phyloP scores from a whole-genome alignment of 1,140 invertebrate genomes.

The Eufriesea mexicana region DNA sequence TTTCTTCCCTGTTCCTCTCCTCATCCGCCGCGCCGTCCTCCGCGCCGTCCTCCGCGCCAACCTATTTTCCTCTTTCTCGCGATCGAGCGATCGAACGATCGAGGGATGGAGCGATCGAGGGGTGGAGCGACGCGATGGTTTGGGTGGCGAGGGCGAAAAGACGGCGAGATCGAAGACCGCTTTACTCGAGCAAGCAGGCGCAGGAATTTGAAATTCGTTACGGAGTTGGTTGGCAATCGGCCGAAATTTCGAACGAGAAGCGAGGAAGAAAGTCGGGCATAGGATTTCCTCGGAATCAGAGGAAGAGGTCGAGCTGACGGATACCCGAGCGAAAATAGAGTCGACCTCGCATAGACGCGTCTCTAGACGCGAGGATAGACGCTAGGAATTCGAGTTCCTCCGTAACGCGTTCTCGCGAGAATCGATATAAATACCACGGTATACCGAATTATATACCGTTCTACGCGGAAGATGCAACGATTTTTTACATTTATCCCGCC shows the following conservation, averaged over 20 bases:
- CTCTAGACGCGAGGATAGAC: conserved; percentile 50
- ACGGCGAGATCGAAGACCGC: no score
- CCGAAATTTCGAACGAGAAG: conserved; percentile 19
- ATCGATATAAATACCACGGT: conserved; percentile 43
- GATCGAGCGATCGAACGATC: no score
- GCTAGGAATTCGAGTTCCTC: conserved; percentile 31
- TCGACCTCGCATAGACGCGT: conserved; percentile 50
- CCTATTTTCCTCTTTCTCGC: no score
- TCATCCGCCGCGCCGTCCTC: no score
- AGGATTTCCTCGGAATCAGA: conserved; percentile 49
- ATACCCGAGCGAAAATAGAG: conserved; percentile 46
- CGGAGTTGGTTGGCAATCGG: conserved; percentile 15
- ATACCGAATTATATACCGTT: neutral
- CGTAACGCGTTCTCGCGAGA: conserved; percentile 28
- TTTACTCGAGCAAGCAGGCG: neutral
- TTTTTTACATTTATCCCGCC: neutral
- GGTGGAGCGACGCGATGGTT: no score
- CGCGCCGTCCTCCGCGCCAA: no score
- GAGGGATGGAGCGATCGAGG: no score
- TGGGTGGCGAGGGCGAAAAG: neutral
- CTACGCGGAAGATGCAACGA: rapidly evolving
- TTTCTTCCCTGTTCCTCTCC: neutral
- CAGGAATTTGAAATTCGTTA: neutral
- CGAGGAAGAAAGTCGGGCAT: conserved; percentile 44
- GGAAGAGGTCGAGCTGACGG: conserved; percentile 48